These are phyloP conservation scores for Drosophila paranaensis DNA, from an alignment of 2,888 invertebrate genomes.

Conservation along the genomic window DNA sequence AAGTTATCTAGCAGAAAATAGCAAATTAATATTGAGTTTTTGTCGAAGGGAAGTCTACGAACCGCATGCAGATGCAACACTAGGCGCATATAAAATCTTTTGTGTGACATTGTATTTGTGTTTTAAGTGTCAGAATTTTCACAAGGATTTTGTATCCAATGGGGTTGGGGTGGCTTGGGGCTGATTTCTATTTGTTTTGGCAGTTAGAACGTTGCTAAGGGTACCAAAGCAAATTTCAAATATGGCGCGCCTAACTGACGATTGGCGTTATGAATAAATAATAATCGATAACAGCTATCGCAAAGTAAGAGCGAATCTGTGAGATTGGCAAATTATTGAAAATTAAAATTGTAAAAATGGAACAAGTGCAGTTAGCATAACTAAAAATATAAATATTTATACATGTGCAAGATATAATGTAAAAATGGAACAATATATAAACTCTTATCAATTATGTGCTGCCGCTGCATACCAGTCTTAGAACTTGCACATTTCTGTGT, in stretches of 20 bases:
- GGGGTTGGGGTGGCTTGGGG: conserved; percentile 34
- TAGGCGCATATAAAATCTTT: conserved; percentile 79
- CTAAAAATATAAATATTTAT: too few species aligned
- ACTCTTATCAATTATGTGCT: too few species aligned
- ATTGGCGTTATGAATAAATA: conserved; percentile 1
- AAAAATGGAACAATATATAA: too few species aligned
- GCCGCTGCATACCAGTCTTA: not conserved
- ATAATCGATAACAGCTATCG: conserved; percentile 2
- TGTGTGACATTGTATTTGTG: conserved; percentile 52
- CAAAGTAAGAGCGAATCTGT: too few species aligned
- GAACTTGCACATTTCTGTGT: not conserved
- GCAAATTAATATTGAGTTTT: not conserved
- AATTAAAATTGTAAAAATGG: too few species aligned
- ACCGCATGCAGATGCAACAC: conserved; percentile 83
- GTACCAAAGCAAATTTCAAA: conserved; percentile 43
- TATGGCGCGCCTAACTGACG: conserved; percentile 24
- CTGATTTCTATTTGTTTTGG: conserved; percentile 62
- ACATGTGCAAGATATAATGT: too few species aligned
- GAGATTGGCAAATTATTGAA: not conserved
- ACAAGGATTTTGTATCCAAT: conserved; percentile 18
- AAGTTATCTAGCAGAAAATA: conserved; percentile 77
- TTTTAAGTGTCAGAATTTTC: conserved; percentile 25
- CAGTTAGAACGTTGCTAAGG: conserved; percentile 53
- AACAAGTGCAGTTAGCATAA: too few species aligned
- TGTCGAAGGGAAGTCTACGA: conserved; percentile 36